Percentiles rank a stretch among this genome's conserved stretches.
Conservation (phyloP, 1,140 invertebrate genomes). For the Augochlora pura region DNA sequence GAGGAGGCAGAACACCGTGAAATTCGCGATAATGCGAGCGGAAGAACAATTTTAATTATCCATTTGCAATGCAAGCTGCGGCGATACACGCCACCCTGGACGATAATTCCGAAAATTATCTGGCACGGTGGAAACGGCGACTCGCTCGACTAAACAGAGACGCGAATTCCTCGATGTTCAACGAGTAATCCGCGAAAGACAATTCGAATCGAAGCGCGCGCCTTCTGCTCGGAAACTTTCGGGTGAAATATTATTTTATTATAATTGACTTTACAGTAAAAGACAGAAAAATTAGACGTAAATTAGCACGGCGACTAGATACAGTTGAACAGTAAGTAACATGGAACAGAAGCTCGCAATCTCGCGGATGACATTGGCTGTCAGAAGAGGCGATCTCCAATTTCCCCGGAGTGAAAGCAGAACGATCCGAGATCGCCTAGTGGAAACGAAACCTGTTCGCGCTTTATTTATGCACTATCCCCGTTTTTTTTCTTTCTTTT, state of each 20-base stretch:
- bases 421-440: slow-evolving; percentile 6
- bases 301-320: background rate
- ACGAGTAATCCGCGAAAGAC: too few relatives aligned
- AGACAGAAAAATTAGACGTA: too few relatives aligned
- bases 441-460: slow-evolving; percentile 8
- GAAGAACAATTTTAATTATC: background rate
- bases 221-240: too few relatives aligned
- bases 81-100: background rate
- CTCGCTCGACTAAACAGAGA: too few relatives aligned
- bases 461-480: slow-evolving; percentile 5
- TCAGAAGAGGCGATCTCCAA: background rate
- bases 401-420: background rate
- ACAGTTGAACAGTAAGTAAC: background rate
- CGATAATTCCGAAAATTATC: background rate
- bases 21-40: slow-evolving; percentile 12
- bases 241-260: too few relatives aligned
- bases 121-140: too few relatives aligned
- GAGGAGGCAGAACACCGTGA: background rate
- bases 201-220: too few relatives aligned
- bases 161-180: too few relatives aligned
- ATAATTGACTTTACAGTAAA: too few relatives aligned
- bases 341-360: background rate
- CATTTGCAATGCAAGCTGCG: background rate
- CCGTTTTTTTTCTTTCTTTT: too few relatives aligned
- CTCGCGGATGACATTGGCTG: background rate